These are phyloP conservation scores for Cladopsammia gracilis DNA, from an alignment of 64 coral and sea anemone species.

Conservation along the genomic window DNA sequence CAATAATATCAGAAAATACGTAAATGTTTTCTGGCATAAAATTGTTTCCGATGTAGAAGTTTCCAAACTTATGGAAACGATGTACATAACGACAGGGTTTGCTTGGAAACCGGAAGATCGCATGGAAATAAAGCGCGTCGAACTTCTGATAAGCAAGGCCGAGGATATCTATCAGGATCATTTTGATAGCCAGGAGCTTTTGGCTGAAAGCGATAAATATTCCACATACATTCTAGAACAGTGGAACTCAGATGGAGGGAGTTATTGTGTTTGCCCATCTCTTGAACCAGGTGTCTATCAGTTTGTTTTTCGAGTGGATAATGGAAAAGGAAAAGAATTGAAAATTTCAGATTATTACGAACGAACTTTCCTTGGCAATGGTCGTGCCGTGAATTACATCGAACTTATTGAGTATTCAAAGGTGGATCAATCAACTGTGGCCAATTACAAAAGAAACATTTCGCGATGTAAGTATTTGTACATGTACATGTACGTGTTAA, in stretches of 20 bases:
- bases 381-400: constrained; percentile 42
- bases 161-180: constrained; percentile 40
- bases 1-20: not conserved
- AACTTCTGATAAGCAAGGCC: constrained; percentile 31
- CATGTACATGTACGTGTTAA: too few relatives aligned
- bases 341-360: constrained; percentile 41
- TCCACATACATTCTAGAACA: constrained; percentile 22
- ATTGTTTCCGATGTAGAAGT: not conserved
- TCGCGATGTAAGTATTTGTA: not conserved
- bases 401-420: not conserved
- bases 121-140: not conserved
- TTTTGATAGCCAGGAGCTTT: not conserved
- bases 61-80: not conserved
- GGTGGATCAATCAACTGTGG: not conserved
- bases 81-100: constrained; percentile 20
- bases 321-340: constrained; percentile 1
- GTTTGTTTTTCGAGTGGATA: constrained; percentile 46
- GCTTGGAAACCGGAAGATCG: constrained; percentile 22
- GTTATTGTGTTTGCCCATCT: constrained; percentile 40
- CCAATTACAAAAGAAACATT: not conserved
- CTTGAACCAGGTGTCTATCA: constrained; percentile 44
- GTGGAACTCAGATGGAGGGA: constrained; percentile 44
- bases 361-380: constrained; percentile 10
- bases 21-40: not conserved
- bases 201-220: not conserved